Evolutionary conservation across 2,797 vertebrate genomes (phyloP).

Genomic region (Lacerta viridis): DNA sequence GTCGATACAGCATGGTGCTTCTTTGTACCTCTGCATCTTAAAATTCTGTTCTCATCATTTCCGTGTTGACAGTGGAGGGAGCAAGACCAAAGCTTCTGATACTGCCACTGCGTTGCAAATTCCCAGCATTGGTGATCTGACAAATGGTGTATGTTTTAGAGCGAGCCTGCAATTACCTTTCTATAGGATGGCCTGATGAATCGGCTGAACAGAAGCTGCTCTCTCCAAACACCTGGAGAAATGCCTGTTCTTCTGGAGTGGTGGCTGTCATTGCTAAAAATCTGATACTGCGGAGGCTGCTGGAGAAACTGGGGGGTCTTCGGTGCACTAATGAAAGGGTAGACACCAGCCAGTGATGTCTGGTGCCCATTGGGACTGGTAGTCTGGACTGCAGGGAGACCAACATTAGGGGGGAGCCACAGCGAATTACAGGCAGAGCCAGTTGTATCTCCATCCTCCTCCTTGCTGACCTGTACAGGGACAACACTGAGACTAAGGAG

Average conservation of each 20-base stretch:
- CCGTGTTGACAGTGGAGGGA: neutral
- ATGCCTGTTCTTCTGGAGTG: neutral
- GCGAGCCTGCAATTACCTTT: neutral
- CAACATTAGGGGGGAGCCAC: no score
- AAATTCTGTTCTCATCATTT: conserved; percentile 50
- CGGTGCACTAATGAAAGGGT: no score
- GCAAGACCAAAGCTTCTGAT: conserved; percentile 45
- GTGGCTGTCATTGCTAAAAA: neutral
- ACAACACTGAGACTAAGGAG: no score
- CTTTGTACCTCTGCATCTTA: conserved; percentile 48
- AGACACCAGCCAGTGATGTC: no score
- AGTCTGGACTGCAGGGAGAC: no score
- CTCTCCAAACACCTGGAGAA: neutral
- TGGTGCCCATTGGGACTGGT: no score
- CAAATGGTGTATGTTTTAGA: conserved; percentile 19
- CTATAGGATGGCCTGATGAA: neutral
- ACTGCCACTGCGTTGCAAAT: neutral
- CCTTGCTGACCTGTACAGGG: no score
- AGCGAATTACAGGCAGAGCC: no score
- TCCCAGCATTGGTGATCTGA: neutral
- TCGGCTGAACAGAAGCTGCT: fast-evolving
- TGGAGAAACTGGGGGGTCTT: neutral
- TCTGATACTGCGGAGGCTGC: neutral
- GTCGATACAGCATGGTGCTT: fast-evolving
- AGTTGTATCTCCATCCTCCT: no score